phyloP scores from a whole-genome alignment of 2,797 vertebrate genomes.

The Gymnoscopelus microlampas region DNA sequence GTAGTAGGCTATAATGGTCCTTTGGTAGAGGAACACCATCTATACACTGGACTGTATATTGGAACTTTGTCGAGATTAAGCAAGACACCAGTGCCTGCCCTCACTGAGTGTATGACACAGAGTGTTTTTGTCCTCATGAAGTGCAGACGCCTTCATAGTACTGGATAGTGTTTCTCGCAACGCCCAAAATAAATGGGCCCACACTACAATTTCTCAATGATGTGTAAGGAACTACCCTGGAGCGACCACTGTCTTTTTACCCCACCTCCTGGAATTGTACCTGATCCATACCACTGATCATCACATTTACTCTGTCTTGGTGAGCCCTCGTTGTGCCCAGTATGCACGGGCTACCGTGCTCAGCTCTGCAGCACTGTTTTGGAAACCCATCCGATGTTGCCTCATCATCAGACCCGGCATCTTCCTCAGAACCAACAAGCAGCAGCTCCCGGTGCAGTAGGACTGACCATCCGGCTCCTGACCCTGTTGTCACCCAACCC shows the following conservation, averaged over 20 bases:
- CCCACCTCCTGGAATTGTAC: neutral
- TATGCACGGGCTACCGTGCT: conserved; percentile 83
- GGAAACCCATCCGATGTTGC: conserved; percentile 75
- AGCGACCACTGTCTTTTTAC: neutral
- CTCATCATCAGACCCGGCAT: conserved; percentile 49
- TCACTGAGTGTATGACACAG: too few relatives aligned
- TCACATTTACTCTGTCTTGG: conserved; percentile 26
- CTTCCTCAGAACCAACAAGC: conserved; percentile 40
- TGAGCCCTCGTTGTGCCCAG: conserved; percentile 36
- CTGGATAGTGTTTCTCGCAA: neutral
- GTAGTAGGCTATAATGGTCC: neutral
- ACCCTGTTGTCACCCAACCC: conserved; percentile 74
- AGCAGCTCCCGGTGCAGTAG: conserved; percentile 37
- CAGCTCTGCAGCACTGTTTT: conserved; percentile 81
- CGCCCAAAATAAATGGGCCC: neutral
- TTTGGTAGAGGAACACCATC: neutral
- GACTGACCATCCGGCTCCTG: conserved; percentile 36
- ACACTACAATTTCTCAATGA: neutral
- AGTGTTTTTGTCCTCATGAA: neutral
- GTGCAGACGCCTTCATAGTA: neutral
- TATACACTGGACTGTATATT: too few relatives aligned
- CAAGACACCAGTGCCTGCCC: too few relatives aligned
- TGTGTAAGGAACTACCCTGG: conserved; percentile 5
- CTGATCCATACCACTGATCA: conserved; percentile 33
- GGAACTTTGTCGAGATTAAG: too few relatives aligned